Evolutionary conservation across 2,888 invertebrate genomes (phyloP), one percentile per base, ranked within the genome.

Genomic region (Synanthedon vespiformis): DNA sequence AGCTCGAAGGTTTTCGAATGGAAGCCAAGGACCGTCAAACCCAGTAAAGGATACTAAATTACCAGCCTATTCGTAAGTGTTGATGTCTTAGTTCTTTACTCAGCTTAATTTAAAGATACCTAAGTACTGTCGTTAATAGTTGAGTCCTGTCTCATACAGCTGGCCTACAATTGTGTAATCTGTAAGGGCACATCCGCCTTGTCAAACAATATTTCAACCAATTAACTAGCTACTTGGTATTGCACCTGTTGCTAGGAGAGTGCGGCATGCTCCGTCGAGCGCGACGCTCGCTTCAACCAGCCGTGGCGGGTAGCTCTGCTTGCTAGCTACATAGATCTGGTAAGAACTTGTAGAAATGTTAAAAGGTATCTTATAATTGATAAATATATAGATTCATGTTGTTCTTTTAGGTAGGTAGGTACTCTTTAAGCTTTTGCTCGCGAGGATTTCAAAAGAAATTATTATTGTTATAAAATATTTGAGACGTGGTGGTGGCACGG

Each of bases 161-260:
- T 48, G 48, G 48, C 22, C 8, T 16, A 48, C 14, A 48, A 48
- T 16, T 48, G 12, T 4, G 11, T 16, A 16, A 12, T 48, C 22
- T 16, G 13, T 48, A 48, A 48, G 48, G 48, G 48, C 48, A 48
- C 12, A 22, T 22, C 12, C 22, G 18, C 48, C 18, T 48, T 4
- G 16, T 48, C 48, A 48, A 48, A 18, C 57, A 58, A 57, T 55
- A 61, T 58, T 56, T 52, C 49, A 52, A 54, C 55, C 57, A 58
- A 58, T 59, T 59, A 61, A 48, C 11, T 13, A 48, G 12, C 16
- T 18, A 48, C 22, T 14, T 48, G 63, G 72, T 79, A 79, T 72
- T 67, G 77, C 78, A 81, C 80, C 77, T 80, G 77, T 62, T 63
- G 54, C 58, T 59, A 62, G 57, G 64, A 67, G 52, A 54, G 34